phyloP scores from a whole-genome alignment of 1,140 invertebrate species.

The Luehdorfia chinensis region DNA sequence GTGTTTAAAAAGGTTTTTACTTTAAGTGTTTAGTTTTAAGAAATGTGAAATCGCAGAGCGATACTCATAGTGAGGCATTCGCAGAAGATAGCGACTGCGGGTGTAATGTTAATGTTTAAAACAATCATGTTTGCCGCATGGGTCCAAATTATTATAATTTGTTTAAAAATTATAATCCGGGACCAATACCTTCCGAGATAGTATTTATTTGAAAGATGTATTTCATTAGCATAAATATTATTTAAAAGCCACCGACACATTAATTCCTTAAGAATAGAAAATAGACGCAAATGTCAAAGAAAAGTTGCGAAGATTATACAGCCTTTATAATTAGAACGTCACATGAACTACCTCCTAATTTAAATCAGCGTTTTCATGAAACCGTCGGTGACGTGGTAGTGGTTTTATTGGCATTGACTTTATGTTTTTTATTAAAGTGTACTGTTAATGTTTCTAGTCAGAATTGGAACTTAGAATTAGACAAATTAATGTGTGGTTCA shows the following conservation, averaged over 20 bases:
- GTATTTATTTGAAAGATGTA: conserved; percentile 78
- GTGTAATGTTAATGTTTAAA: conserved; percentile 61
- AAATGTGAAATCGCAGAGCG: conserved; percentile 67
- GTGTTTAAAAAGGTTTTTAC: conserved; percentile 64
- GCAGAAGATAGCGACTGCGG: conserved; percentile 40
- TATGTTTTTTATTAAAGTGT: conserved; percentile 32
- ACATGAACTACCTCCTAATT: conserved; percentile 73
- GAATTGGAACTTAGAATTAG: conserved; percentile 62
- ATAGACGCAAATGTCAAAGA: conserved; percentile 64
- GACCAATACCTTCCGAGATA: conserved; percentile 76
- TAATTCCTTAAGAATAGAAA: conserved; percentile 76
- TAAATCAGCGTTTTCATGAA: conserved; percentile 61
- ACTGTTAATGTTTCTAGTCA: conserved; percentile 66
- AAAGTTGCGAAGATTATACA: conserved; percentile 68
- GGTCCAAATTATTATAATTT: conserved; percentile 77
- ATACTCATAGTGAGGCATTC: conserved; percentile 61
- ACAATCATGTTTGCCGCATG: conserved; percentile 70
- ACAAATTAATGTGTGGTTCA: conserved; percentile 36
- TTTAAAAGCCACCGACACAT: conserved; percentile 76
- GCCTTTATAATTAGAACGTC: conserved; percentile 39
- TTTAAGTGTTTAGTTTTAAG: conserved; percentile 60
- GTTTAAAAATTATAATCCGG: conserved; percentile 78
- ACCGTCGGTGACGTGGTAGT: conserved; percentile 41
- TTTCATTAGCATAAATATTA: conserved; percentile 74
- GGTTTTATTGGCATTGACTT: conserved; percentile 40